phyloP scores from a whole-genome alignment of 2,797 vertebrate species.

The Geotrypetes seraphini region DNA sequence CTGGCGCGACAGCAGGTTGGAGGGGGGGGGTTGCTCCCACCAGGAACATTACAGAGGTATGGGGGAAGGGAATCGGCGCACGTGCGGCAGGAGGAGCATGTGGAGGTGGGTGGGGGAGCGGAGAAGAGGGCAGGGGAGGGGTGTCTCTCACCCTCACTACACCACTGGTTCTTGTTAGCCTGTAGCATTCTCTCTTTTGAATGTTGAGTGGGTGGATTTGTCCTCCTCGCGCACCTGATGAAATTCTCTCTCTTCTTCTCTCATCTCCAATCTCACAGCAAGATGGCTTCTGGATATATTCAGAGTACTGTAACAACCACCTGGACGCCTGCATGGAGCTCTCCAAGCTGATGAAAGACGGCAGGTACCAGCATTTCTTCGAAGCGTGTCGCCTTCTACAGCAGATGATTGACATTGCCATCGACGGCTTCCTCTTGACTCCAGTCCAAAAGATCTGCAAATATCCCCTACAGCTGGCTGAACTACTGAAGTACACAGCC shows the following conservation, averaged over 20 bases:
- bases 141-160: no score
- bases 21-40: no score
- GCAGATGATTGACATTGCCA: slow-evolving; percentile 98
- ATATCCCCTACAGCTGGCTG: slow-evolving; percentile 92
- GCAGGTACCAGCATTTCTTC: slow-evolving; percentile 96
- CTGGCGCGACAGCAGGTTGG: no score
- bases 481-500: slow-evolving; percentile 94
- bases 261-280: slow-evolving; percentile 54
- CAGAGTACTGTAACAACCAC: slow-evolving; percentile 97
- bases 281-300: slow-evolving; percentile 98
- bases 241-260: neutral
- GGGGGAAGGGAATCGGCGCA: no score
- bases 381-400: slow-evolving; percentile 94
- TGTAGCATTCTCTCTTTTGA: no score
- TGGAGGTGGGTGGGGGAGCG: no score
- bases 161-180: no score
- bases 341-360: slow-evolving; percentile 92
- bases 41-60: no score
- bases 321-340: slow-evolving; percentile 96
- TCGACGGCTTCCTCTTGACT: slow-evolving; percentile 92
- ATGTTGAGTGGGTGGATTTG: no score
- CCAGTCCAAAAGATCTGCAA: slow-evolving; percentile 99
- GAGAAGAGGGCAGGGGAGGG: no score
- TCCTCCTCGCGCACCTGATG: neutral
- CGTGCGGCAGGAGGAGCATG: no score